Evolutionary conservation across 2,113 vertebrate species (phyloP).

Genomic region (Perccottus glenii): DNA sequence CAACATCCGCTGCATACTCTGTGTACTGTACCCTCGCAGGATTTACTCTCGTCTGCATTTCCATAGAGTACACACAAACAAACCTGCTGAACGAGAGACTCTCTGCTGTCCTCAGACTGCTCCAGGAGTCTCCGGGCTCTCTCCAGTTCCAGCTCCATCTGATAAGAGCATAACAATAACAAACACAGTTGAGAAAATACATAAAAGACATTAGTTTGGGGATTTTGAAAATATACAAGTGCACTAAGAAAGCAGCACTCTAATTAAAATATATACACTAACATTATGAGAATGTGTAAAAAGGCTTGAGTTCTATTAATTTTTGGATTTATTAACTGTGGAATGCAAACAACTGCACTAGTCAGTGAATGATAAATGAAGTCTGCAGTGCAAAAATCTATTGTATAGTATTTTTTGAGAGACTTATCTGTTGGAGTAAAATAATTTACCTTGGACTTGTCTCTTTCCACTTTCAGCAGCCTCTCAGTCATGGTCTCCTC

Average conservation of each 20-base stretch:
- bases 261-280: not conserved
- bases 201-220: slow-evolving; percentile 1
- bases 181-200: slow-evolving; percentile 13
- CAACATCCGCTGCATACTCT: not conserved
- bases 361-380: not conserved
- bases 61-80: slow-evolving; percentile 30
- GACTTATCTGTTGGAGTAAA: too few species aligned
- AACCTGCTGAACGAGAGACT: slow-evolving; percentile 88
- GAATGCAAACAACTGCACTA: too few species aligned
- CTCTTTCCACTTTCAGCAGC: slow-evolving; percentile 82
- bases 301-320: too few species aligned
- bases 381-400: not conserved
- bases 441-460: slow-evolving; percentile 81
- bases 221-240: not conserved
- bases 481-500: slow-evolving; percentile 79
- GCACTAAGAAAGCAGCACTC: not conserved
- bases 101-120: slow-evolving; percentile 86
- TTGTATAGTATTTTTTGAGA: too few species aligned
- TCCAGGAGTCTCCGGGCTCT: slow-evolving; percentile 79
- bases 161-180: slow-evolving; percentile 3
- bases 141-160: slow-evolving; percentile 86
- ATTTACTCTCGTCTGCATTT: slow-evolving; percentile 18
- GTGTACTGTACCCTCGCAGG: slow-evolving; percentile 3
- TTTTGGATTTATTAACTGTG: too few species aligned
- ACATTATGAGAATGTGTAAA: not conserved